Base-by-base conservation (phyloP, 1,140 invertebrate species). In the Aphaenogaster rudis region DNA sequence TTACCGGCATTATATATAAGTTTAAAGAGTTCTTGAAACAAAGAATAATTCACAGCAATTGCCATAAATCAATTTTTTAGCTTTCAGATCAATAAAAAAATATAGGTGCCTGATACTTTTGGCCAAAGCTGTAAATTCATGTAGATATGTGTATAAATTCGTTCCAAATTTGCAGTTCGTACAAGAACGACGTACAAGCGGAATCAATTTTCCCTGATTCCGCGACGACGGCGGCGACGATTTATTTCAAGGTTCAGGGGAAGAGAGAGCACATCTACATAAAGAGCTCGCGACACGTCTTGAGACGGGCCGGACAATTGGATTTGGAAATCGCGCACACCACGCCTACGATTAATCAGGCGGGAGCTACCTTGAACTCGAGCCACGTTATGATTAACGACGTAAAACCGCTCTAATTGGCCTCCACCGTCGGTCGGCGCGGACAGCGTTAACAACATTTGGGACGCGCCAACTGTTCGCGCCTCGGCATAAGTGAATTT, bases 371-470 rank as follows among this genome's bases (percentile, higher is more conserved):
- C 90, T 89, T 90, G 90, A 91, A 91, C 89, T 82, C 90, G 61
- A 82, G 42, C 88, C 64, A 76, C 88, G 78, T 64, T 86, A 87
- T 81, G 82, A 88, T 87, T 74, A 84, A 86, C 79, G 77, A 88
- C 81, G 74, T 74, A 76, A 91, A 69, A 81, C 42, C 88, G 36
- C 69, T 89, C 88, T 91, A 89, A 89, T 91, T 88, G 88, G 86
- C 78, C 69, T 87, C 82, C 86, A 48, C 15, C 69, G 50, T 5
- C 21, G 42, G 48, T 42, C 61, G 69, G 33, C 54, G 39, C 28
- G 69, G n/a, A 13, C 64, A 69, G 52, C 57, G 63, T 85, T 45
- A 88, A 86, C 54, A 66, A 72, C 6, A 42, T 50, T 17, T 86
- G 72, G 82, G 54, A 88, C 48, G 87, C 36, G 82, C 33, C n/a